Evolutionary conservation across 2,797 vertebrate species (phyloP).

Genomic region (Gymnopithys bicolor): DNA sequence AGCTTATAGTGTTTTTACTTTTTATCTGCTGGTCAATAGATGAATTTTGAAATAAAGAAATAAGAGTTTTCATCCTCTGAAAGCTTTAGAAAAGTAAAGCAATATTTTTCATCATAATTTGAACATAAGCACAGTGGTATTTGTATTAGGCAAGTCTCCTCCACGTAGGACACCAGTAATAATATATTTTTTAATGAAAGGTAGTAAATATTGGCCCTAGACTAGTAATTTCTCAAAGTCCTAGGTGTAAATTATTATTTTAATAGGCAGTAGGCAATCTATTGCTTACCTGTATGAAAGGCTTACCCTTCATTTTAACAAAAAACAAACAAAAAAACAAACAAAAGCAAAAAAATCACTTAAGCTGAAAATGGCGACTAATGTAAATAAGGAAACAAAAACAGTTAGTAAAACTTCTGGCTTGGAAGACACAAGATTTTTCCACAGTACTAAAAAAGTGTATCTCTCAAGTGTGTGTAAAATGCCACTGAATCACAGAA

Average conservation of each 20-base stretch:
- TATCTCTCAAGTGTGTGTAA: neutral
- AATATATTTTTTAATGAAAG: neutral
- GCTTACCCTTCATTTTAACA: neutral
- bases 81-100: neutral
- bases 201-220: neutral
- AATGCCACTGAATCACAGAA: neutral
- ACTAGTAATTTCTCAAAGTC: neutral
- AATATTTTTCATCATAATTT: neutral
- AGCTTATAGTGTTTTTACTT: neutral
- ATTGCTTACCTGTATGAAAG: neutral
- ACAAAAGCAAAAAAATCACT: neutral
- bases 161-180: neutral
- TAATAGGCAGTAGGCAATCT: neutral
- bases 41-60: neutral
- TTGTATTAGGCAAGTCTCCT: neutral
- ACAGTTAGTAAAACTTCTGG: neutral
- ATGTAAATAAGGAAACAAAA: neutral
- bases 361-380: neutral
- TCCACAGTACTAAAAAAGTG: neutral
- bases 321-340: neutral
- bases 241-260: neutral
- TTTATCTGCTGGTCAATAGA: neutral
- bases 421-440: neutral
- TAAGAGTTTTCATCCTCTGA: neutral
- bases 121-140: neutral